phyloP scores from a whole-genome alignment of 2,888 invertebrate genomes.

The Coelinius sp. region DNA sequence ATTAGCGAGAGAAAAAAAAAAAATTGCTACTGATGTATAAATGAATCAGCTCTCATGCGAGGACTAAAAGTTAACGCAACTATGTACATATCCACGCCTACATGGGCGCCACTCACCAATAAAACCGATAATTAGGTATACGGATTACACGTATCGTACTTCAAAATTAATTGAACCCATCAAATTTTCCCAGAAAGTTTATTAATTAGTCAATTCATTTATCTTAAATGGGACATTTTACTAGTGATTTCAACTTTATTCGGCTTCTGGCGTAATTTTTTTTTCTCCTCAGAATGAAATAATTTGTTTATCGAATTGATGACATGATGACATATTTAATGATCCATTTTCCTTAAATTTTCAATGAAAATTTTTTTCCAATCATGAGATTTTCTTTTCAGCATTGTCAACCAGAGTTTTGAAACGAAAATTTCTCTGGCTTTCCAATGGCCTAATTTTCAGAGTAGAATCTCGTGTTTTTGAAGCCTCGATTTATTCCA shows the following conservation, averaged over 20 bases:
- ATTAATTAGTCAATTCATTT: background rate
- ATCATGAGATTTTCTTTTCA: no score
- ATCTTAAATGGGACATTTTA: no score
- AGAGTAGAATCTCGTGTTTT: background rate
- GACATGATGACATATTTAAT: no score
- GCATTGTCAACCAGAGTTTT: background rate
- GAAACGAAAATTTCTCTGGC: background rate
- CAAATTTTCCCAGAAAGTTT: background rate
- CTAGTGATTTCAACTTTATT: no score
- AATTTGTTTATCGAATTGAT: no score
- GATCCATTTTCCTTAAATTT: no score
- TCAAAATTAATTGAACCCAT: no score
- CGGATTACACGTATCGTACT: background rate
- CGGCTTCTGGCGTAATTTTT: no score
- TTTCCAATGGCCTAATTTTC: background rate
- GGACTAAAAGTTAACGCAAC: conserved; percentile 15
- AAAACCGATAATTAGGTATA: conserved; percentile 17
- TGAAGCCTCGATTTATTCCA: conserved; percentile 11
- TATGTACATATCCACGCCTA: conserved; percentile 15
- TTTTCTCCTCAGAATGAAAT: no score
- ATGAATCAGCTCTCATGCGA: conserved; percentile 13
- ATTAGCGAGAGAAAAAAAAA: background rate
- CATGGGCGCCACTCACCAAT: conserved; percentile 5
- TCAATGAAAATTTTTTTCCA: background rate
- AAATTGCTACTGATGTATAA: background rate